A percentile compares a stretch with the other conserved stretches of the same genome.
Conservation (phyloP, 2,888 invertebrate genomes). For the Idaea biselata region DNA sequence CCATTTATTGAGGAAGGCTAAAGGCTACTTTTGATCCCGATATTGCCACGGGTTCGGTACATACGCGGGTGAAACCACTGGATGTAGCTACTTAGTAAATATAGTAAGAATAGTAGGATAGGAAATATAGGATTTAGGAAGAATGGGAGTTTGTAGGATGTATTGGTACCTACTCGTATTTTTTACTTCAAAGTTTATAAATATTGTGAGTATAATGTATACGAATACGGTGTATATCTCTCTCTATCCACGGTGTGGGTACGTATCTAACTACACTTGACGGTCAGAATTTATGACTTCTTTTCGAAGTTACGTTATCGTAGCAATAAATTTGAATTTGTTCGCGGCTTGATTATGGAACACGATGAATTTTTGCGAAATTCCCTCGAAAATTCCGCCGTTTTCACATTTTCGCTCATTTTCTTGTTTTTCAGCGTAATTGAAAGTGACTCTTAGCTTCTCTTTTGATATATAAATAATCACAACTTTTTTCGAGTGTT, state of each 20-base stretch:
- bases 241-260: neutral
- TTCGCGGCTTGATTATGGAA: constrained; percentile 44
- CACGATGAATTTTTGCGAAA: constrained; percentile 30
- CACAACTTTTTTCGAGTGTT: constrained; percentile 39
- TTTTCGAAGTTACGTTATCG: constrained; percentile 68
- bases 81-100: no score
- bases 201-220: neutral
- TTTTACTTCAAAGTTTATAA: neutral
- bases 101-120: no score
- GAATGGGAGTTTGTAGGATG: no score
- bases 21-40: no score
- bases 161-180: neutral
- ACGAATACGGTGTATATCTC: neutral
- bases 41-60: no score
- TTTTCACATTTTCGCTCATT: constrained; percentile 26
- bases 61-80: no score
- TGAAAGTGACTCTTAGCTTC: constrained; percentile 48
- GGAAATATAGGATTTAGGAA: no score
- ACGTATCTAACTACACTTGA: constrained; percentile 31
- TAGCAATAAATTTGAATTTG: constrained; percentile 69
- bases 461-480: constrained; percentile 36
- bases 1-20: no score
- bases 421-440: constrained; percentile 50
- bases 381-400: constrained; percentile 23
- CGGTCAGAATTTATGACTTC: constrained; percentile 62